Evolutionary conservation across 2,113 vertebrate species (phyloP).

Genomic region (Gobius niger): DNA sequence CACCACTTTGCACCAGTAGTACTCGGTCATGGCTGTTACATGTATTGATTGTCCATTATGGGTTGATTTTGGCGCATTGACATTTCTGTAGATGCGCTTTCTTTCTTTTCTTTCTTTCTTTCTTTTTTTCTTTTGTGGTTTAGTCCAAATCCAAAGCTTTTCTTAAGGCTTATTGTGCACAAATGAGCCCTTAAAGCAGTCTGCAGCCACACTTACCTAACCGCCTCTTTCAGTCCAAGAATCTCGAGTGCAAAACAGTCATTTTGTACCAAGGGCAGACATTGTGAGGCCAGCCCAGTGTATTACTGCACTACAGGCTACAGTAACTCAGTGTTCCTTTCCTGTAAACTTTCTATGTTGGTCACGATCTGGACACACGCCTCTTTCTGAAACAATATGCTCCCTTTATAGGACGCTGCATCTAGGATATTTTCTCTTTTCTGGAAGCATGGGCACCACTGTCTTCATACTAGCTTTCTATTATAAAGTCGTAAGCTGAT

Average conservation of each 20-base stretch:
- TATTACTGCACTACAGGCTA: constrained; percentile 39
- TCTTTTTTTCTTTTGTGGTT: constrained; percentile 3
- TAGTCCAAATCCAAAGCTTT: constrained; percentile 3
- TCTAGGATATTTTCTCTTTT: constrained; percentile 62
- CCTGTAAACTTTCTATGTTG: constrained; percentile 68
- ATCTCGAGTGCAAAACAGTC: constrained; percentile 36
- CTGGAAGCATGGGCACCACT: constrained; percentile 26
- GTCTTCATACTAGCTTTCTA: constrained; percentile 11
- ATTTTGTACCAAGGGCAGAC: constrained; percentile 50
- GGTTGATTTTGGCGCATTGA: not conserved
- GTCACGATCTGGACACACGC: constrained; percentile 60
- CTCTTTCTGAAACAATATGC: constrained; percentile 53
- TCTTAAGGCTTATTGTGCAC: constrained; percentile 3
- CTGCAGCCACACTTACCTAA: constrained; percentile 31
- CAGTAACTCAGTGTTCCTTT: constrained; percentile 54
- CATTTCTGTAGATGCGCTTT: not conserved
- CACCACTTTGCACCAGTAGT: not conserved
- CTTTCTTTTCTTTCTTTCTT: not conserved
- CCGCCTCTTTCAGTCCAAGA: constrained; percentile 37
- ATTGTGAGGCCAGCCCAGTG: constrained; percentile 41
- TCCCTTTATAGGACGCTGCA: constrained; percentile 53
- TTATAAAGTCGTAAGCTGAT: not conserved
- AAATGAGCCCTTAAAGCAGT: constrained; percentile 23
- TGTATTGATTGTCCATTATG: not conserved
- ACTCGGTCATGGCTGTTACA: not conserved